phyloP scores from a whole-genome alignment of 2,888 invertebrate genomes.

The Hydraecia micacea region DNA sequence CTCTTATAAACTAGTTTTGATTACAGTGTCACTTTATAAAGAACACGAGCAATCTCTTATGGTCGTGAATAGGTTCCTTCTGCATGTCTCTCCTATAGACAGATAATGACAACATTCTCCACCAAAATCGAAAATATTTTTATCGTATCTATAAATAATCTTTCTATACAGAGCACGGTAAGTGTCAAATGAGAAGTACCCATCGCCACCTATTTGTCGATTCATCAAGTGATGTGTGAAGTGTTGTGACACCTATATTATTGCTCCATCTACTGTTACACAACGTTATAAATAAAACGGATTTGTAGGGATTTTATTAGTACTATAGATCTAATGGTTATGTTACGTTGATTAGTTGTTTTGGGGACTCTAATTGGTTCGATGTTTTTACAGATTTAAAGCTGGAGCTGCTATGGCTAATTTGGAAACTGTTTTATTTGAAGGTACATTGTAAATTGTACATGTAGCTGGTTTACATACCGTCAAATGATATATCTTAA shows the following conservation, averaged over 20 bases:
- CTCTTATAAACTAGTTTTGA: background rate
- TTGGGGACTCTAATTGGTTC: constrained; percentile 54
- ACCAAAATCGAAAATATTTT: constrained; percentile 51
- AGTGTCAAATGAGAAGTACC: constrained; percentile 79
- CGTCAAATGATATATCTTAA: background rate
- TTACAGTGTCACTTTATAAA: background rate
- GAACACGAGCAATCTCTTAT: background rate
- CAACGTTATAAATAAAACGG: constrained; percentile 60
- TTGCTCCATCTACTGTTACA: constrained; percentile 67
- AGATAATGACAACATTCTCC: background rate
- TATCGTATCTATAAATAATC: constrained; percentile 61
- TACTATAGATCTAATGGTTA: constrained; percentile 38
- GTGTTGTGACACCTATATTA: constrained; percentile 73
- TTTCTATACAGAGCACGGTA: constrained; percentile 64
- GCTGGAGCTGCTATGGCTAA: constrained; percentile 19
- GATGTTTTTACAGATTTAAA: constrained; percentile 24
- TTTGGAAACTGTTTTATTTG: constrained; percentile 2
- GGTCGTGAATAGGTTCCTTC: background rate
- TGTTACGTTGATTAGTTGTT: constrained; percentile 50
- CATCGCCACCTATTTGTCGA: constrained; percentile 83
- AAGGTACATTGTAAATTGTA: constrained; percentile 16
- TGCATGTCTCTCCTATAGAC: background rate
- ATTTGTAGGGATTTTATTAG: constrained; percentile 66
- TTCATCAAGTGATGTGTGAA: constrained; percentile 81
- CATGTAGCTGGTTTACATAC: background rate